Evolutionary conservation across 2,888 invertebrate genomes (phyloP).

Genomic region (Malacosoma neustria): DNA sequence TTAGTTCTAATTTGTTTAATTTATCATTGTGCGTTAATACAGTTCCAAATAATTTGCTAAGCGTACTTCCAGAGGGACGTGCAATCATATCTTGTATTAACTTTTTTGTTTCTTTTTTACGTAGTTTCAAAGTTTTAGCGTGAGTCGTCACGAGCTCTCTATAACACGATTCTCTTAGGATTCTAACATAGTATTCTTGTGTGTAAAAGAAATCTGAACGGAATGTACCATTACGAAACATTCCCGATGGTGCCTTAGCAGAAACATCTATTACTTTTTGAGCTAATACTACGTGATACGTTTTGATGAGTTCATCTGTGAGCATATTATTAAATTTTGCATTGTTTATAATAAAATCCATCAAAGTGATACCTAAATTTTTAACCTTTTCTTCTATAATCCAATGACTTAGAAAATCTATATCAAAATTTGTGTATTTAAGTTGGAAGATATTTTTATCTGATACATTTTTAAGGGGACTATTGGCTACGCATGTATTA

Average conservation of each 20-base stretch:
- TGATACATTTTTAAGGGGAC: background rate
- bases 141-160: conserved; percentile 16
- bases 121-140: conserved; percentile 11
- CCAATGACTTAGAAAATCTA: conserved; percentile 17
- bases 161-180: conserved; percentile 19
- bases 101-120: conserved; percentile 13
- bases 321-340: conserved; percentile 20
- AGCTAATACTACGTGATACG: conserved; percentile 26
- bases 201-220: conserved; percentile 21
- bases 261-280: conserved; percentile 19
- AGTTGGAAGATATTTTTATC: conserved; percentile 20
- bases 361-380: conserved; percentile 18
- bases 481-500: conserved; percentile 11
- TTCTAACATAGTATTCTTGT: conserved; percentile 13
- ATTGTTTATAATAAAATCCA: conserved; percentile 19
- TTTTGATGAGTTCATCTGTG: conserved; percentile 22
- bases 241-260: conserved; percentile 3
- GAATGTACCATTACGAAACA: conserved; percentile 18
- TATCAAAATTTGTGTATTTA: conserved; percentile 16
- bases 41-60: conserved; percentile 24
- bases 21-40: conserved; percentile 13
- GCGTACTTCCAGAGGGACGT: conserved; percentile 14
- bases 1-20: conserved; percentile 9
- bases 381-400: conserved; percentile 21
- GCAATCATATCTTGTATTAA: conserved; percentile 12